These are phyloP conservation scores for Hemiscyllium ocellatum DNA, from an alignment of 2,113 vertebrate species.

Conservation along the genomic window DNA sequence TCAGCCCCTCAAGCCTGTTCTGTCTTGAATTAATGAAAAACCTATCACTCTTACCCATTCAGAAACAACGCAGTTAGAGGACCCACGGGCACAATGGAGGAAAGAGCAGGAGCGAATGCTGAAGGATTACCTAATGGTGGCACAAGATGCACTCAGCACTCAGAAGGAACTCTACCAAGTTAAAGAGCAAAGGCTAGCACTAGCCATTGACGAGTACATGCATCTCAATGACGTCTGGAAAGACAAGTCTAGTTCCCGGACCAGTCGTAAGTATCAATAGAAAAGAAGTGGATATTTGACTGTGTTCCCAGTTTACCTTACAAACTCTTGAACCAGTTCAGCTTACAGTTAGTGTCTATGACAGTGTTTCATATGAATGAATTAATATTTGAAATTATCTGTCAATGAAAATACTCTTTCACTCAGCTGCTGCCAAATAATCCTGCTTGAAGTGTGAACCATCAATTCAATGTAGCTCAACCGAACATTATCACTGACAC, in stretches of 20 bases:
- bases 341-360: neutral
- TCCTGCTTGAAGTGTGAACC: neutral
- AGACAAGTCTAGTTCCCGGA: conserved; percentile 71
- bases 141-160: conserved; percentile 67
- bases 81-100: conserved; percentile 72
- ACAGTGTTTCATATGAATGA: neutral
- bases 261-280: conserved; percentile 64
- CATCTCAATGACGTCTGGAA: conserved; percentile 69
- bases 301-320: neutral
- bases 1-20: neutral
- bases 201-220: conserved; percentile 70
- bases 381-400: neutral
- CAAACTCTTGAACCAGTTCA: neutral
- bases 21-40: neutral
- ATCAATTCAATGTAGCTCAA: neutral
- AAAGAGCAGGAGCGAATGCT: conserved; percentile 77
- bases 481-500: neutral
- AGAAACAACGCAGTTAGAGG: conserved; percentile 79
- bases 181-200: conserved; percentile 70
- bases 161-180: conserved; percentile 75
- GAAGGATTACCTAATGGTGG: conserved; percentile 73
- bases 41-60: neutral
- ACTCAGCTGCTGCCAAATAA: neutral
- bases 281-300: neutral
- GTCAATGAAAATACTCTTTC: neutral